Conservation (phyloP, 1,140 invertebrate species). For the Geopemphigus sp. region DNA sequence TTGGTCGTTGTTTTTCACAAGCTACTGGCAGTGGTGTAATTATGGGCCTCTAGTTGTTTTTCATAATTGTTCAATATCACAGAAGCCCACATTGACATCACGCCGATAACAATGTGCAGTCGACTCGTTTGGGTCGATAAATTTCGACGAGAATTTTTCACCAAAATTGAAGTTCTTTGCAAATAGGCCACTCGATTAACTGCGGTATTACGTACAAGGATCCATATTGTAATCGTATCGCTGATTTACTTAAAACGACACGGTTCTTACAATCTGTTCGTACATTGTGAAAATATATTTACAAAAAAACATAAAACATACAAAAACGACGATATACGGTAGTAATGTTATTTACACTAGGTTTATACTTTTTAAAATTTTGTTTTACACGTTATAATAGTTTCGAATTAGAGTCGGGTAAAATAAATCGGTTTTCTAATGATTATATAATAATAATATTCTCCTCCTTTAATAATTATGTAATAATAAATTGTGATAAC, state of each 20-base stretch:
- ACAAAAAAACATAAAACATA: no score
- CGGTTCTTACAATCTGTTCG: no score
- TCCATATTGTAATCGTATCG: slow-evolving; percentile 39
- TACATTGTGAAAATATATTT: no score
- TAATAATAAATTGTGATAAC: no score
- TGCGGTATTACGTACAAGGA: not conserved
- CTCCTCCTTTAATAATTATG: no score
- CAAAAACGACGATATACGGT: no score
- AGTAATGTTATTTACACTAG: no score
- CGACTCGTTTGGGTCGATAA: not conserved
- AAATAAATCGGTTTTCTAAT: no score
- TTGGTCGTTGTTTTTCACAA: not conserved
- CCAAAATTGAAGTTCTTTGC: slow-evolving; percentile 37
- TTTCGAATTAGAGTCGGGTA: no score
- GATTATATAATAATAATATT: no score
- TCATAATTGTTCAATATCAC: not conserved
- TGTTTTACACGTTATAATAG: no score
- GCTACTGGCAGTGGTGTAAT: slow-evolving; percentile 34
- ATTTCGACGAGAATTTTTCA: not conserved
- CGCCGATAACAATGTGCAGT: not conserved
- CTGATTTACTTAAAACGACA: not conserved
- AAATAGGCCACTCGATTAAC: slow-evolving; percentile 16
- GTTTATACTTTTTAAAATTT: no score
- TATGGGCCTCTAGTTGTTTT: slow-evolving; percentile 35
- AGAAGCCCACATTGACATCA: slow-evolving; percentile 48